Conservation (phyloP, 2,797 vertebrate species). For the Cirrhinus mrigala region DNA sequence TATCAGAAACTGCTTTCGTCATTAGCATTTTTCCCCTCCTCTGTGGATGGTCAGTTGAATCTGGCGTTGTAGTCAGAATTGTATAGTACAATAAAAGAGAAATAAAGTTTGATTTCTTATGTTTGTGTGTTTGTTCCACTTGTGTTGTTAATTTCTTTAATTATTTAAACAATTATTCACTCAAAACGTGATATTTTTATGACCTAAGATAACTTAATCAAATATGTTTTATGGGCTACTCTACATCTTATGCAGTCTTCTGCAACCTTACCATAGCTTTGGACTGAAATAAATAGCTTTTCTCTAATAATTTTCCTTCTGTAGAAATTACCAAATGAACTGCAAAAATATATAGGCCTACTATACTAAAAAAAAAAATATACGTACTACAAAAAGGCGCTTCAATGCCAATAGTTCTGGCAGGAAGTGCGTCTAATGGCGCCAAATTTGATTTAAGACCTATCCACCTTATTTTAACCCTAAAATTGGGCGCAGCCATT, state of each 20-base stretch:
- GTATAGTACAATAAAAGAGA: constrained; percentile 78
- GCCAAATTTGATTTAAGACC: no score
- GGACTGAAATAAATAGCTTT: no score
- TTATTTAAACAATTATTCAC: background rate
- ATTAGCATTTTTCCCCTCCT: constrained; percentile 63
- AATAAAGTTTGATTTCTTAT: constrained; percentile 7
- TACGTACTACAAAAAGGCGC: background rate
- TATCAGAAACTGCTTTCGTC: constrained; percentile 67
- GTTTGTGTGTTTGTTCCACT: background rate
- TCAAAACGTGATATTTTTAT: background rate
- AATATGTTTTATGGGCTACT: no score
- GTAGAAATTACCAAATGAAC: background rate
- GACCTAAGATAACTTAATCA: background rate
- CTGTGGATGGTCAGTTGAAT: constrained; percentile 67
- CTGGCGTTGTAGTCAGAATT: constrained; percentile 86
- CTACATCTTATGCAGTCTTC: background rate
- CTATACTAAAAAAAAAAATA: background rate
- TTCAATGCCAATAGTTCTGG: background rate
- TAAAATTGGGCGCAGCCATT: no score
- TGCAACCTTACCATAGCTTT: background rate
- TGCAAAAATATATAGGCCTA: background rate
- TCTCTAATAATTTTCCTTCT: background rate
- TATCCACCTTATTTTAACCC: no score
- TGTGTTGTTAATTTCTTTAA: background rate
- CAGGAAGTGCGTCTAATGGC: background rate